These are phyloP conservation scores for Dendrocopos noguchii DNA, from an alignment of 2,113 vertebrate genomes.

Conservation along the genomic window DNA sequence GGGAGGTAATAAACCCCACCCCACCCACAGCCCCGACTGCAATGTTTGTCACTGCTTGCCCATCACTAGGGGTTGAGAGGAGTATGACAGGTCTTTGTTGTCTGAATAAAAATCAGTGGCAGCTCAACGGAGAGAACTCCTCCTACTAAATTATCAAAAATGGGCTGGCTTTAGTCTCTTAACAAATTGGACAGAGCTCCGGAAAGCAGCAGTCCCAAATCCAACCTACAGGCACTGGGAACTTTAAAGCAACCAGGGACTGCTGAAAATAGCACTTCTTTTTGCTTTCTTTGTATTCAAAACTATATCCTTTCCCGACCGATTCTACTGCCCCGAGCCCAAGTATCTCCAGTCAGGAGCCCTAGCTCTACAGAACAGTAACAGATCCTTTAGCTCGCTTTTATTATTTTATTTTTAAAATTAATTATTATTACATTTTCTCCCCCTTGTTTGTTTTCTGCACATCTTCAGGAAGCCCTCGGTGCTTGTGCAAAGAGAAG, in stretches of 20 bases:
- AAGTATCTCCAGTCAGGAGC: constrained; percentile 64
- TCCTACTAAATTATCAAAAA: constrained; percentile 99
- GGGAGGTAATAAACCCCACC: constrained; percentile 58
- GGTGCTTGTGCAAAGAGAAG: constrained; percentile 55
- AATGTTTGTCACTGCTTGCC: constrained; percentile 81
- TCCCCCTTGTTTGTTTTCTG: constrained; percentile 70
- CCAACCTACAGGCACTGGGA: constrained; percentile 92
- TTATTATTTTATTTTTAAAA: constrained; percentile 54
- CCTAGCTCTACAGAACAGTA: constrained; percentile 48
- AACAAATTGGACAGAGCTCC: constrained; percentile 96
- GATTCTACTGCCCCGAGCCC: constrained; percentile 32
- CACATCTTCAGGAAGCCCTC: constrained; percentile 68
- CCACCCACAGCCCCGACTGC: constrained; percentile 44
- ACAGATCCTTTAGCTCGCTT: constrained; percentile 54
- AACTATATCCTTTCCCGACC: constrained; percentile 68
- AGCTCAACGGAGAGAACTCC: constrained; percentile 89
- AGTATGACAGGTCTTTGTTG: constrained; percentile 99
- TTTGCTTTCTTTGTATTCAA: constrained; percentile 76
- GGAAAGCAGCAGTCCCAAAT: constrained; percentile 91
- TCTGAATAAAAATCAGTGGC: constrained; percentile 92
- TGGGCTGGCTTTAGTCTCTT: constrained; percentile 96
- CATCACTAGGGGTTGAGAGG: constrained; percentile 84
- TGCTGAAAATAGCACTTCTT: constrained; percentile 76
- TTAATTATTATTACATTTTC: constrained; percentile 55
- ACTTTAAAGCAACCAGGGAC: constrained; percentile 83